Percentiles rank a stretch among this genome's conserved stretches.
phyloP scores from a whole-genome alignment of 2,113 vertebrate species.

The Ammodramus savannarum region DNA sequence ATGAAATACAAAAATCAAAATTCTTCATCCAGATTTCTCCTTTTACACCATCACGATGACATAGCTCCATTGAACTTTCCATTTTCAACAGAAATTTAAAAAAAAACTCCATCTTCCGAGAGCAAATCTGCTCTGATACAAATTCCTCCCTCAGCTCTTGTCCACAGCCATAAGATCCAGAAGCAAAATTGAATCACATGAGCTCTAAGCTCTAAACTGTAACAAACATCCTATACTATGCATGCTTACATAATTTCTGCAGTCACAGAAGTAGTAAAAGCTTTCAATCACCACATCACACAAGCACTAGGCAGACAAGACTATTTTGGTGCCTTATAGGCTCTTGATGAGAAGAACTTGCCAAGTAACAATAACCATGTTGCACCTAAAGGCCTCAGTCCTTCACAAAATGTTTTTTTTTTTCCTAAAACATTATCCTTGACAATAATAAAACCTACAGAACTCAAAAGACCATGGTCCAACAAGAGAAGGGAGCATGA shows the following conservation, averaged over 20 bases:
- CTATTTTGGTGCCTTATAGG: not conserved
- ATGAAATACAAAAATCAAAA: not conserved
- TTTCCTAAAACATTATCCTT: not conserved
- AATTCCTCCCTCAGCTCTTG: not conserved
- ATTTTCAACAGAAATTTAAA: not conserved
- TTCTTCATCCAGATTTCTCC: not conserved
- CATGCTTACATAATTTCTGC: not conserved
- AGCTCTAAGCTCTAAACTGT: not conserved
- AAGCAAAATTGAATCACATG: not conserved
- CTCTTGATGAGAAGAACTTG: not conserved
- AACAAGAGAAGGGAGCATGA: not conserved
- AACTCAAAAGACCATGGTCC: not conserved
- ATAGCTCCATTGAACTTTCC: not conserved
- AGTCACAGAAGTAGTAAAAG: not conserved
- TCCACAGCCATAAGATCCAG: not conserved
- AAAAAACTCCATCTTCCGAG: rapidly evolving
- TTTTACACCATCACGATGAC: not conserved
- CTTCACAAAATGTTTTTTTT: not conserved
- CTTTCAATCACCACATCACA: not conserved
- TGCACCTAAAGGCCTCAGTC: not conserved
- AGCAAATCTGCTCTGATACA: not conserved
- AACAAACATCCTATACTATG: not conserved
- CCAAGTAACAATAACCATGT: rapidly evolving
- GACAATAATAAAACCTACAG: not conserved
- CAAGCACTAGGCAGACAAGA: not conserved